phyloP scores from a whole-genome alignment of 2,113 vertebrate species.

The Cichladusa arquata region DNA sequence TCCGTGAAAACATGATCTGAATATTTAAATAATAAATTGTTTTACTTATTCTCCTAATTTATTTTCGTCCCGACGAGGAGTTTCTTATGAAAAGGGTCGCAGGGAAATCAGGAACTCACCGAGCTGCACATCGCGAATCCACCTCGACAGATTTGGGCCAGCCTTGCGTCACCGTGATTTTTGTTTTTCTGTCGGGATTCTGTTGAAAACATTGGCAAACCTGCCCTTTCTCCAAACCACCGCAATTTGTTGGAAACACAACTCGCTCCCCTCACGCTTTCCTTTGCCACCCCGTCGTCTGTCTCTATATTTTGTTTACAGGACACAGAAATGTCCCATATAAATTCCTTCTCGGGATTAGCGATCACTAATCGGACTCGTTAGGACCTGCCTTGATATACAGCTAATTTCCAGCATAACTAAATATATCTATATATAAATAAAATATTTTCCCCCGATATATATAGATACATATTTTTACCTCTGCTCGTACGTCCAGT shows the following conservation, averaged over 20 bases:
- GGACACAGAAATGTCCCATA: not conserved
- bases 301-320: not conserved
- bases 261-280: not conserved
- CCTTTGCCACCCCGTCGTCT: not conserved
- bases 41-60: not conserved
- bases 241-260: not conserved
- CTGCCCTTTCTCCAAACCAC: not conserved
- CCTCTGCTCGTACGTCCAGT: not conserved
- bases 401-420: not conserved
- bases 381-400: not conserved
- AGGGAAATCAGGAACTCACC: not conserved
- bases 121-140: not conserved
- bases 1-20: accelerated
- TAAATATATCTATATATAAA: not conserved
- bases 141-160: not conserved
- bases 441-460: not conserved
- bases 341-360: not conserved
- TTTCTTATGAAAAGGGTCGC: not conserved
- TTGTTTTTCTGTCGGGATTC: not conserved
- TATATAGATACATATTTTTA: not conserved
- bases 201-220: not conserved
- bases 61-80: not conserved
- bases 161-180: not conserved
- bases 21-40: not conserved
- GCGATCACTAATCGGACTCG: accelerated